Evolutionary conservation across 30 jellyfish, hydroid and myxozoan species (phyloP).

Genomic region (Nemopilema nomurai): DNA sequence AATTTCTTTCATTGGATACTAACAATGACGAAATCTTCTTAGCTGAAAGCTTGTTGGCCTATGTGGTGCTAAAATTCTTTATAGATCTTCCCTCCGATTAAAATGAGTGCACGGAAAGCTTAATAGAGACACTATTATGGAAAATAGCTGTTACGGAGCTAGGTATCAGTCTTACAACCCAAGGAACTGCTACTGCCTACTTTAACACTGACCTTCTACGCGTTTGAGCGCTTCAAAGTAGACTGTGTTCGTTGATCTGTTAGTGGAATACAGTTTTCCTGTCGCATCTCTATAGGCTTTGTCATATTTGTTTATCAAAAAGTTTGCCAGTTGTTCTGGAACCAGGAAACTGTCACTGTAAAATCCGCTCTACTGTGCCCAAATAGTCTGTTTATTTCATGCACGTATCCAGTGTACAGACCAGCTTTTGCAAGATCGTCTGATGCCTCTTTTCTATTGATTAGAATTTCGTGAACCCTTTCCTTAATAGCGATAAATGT

Average conservation of each 20-base stretch:
- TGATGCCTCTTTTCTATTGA: neutral
- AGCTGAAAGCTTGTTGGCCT: too few species aligned
- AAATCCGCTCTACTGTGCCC: neutral
- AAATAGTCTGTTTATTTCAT: neutral
- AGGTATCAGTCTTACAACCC: neutral
- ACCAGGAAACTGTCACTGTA: neutral
- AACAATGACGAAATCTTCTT: too few species aligned
- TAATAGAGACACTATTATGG: neutral
- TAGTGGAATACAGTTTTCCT: neutral
- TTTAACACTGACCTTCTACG: neutral
- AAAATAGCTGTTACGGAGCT: too few species aligned
- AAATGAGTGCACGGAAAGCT: too few species aligned
- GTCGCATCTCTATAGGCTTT: neutral
- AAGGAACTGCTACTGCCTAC: neutral
- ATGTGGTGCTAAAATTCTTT: too few species aligned
- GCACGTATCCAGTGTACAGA: neutral
- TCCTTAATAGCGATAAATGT: neutral
- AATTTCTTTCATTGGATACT: neutral
- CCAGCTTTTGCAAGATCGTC: neutral
- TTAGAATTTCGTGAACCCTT: neutral
- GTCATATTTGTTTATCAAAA: too few species aligned
- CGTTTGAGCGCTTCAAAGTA: neutral
- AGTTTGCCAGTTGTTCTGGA: neutral
- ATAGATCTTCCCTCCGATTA: too few species aligned
- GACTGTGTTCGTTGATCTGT: neutral